phyloP scores from a whole-genome alignment of 2,888 invertebrate species.

The Troglohyphantes excavatus region DNA sequence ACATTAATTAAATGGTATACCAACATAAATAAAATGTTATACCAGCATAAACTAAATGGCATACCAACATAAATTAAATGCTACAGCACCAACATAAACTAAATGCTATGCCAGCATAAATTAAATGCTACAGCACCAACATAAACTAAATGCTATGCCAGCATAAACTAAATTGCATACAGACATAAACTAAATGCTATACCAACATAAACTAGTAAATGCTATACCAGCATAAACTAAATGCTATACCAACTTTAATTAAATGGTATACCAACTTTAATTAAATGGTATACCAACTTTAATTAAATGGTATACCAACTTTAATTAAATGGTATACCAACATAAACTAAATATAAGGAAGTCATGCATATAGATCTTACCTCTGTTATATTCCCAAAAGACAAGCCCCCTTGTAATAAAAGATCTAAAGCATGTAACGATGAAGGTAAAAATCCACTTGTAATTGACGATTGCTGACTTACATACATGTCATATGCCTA shows the following conservation, averaged over 20 bases:
- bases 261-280: too few species aligned
- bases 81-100: too few species aligned
- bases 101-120: too few species aligned
- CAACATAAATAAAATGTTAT: neutral
- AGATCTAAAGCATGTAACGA: slow-evolving; percentile 57
- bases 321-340: too few species aligned
- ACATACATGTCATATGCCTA: slow-evolving; percentile 48
- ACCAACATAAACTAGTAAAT: too few species aligned
- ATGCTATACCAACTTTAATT: too few species aligned
- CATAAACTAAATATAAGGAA: neutral
- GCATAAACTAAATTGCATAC: too few species aligned
- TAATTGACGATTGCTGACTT: neutral
- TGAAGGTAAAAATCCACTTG: slow-evolving; percentile 50
- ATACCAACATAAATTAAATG: neutral
- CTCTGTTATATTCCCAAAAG: slow-evolving; percentile 67
- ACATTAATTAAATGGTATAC: too few species aligned
- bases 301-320: neutral
- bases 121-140: too few species aligned
- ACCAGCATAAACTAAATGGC: neutral
- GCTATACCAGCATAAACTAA: too few species aligned
- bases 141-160: too few species aligned
- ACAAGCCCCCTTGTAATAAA: slow-evolving; percentile 66
- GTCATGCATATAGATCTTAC: slow-evolving; percentile 6
- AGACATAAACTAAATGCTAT: too few species aligned
- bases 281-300: neutral